Base-by-base conservation (phyloP, 2,888 invertebrate genomes). In the Lysandra bellargus region DNA sequence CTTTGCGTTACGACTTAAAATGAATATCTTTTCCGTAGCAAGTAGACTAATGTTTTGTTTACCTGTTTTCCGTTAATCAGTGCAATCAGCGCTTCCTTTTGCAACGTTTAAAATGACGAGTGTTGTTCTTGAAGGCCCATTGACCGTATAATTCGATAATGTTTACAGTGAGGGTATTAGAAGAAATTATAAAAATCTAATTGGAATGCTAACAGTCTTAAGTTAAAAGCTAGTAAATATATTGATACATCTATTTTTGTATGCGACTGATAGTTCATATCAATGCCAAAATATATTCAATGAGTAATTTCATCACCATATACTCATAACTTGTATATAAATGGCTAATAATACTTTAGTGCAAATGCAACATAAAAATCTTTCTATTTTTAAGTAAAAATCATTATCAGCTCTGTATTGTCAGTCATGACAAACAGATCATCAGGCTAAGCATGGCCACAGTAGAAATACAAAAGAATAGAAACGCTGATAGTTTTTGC, bases 31-130 rank as follows among this genome's bases (percentile, higher is more conserved):
- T 80, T 80, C 78, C 79, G 78, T 82, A 80, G 82, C 83, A 84
- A 79, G 80, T 79, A 44, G n/a, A 30, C 86, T 84, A 85, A 84
- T 90, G 91, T 91, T 93, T 92, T 94, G 93, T 93, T 94, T 94
- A 93, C 91, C 84, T 88, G 86, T 81, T 80, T 81, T 81, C 74
- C 69, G 80, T 80, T 81, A 78, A 79, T 79, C 33, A 79, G 57
- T 80, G 60, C 78, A 80, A 80, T 80, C 79, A 78, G 78, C 80
- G 80, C 80, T 81, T 80, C 79, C 80, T 80, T 79, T 80, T 79
- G 79, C 78, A 77, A 69, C 78, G 78, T 78, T 69, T 69, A 33
- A 1, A 33, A 69, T 33, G 69, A 40, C 49, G 49, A 23, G 23
- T 75, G 30, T 12, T 53, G 30, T 17, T 57, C 17, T 33, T 76